Percentiles rank a stretch among this genome's conserved stretches.
Conservation (phyloP, 2,113 vertebrate genomes). For the Suncus etruscus region DNA sequence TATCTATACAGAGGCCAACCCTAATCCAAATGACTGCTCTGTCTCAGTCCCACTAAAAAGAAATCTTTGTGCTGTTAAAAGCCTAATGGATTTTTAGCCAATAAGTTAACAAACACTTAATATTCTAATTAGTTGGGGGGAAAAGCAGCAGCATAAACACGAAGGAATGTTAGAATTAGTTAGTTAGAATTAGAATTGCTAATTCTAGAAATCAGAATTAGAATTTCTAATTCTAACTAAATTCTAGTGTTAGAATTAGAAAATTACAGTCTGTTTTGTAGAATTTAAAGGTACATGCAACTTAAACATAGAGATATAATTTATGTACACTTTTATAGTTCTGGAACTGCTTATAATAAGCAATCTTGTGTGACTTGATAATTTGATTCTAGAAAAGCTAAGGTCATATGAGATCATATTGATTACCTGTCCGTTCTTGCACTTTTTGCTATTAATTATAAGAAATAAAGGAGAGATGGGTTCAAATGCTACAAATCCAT, state of each 20-base stretch:
- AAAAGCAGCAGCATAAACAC: too few relatives aligned
- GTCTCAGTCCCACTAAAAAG: not conserved
- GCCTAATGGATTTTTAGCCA: not conserved
- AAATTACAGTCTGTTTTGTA: slow-evolving; percentile 23
- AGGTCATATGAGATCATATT: not conserved
- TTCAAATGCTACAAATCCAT: slow-evolving; percentile 2
- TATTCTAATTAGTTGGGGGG: not conserved
- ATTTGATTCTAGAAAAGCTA: slow-evolving; percentile 1
- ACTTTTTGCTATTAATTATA: not conserved
- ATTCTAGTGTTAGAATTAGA: not conserved
- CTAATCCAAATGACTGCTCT: not conserved
- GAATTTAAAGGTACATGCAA: slow-evolving; percentile 33
- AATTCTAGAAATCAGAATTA: too few relatives aligned
- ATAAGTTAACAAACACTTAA: not conserved
- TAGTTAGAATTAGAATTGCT: too few relatives aligned
- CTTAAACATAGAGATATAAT: not conserved
- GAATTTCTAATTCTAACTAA: too few relatives aligned
- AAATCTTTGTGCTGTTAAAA: not conserved
- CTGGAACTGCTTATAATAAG: not conserved
- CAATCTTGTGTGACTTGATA: not conserved
- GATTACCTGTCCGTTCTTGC: not conserved
- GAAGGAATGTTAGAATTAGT: too few relatives aligned
- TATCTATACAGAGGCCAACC: not conserved
- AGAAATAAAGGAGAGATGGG: not conserved
- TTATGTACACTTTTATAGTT: not conserved